These are phyloP conservation scores for Botia kubotai DNA, from an alignment of 2,797 vertebrate species.

Conservation along the genomic window DNA sequence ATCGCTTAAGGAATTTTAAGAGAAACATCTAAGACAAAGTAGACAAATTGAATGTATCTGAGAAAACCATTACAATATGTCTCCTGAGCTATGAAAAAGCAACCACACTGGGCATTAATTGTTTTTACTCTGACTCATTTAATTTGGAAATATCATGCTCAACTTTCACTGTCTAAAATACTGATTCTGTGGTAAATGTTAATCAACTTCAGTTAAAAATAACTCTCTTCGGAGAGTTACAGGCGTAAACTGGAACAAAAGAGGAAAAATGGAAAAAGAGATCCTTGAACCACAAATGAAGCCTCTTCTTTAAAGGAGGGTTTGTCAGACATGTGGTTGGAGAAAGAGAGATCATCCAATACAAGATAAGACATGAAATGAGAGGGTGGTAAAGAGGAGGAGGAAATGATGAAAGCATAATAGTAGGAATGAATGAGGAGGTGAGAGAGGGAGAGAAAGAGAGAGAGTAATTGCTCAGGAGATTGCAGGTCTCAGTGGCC, in stretches of 20 bases:
- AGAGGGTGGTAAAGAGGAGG: neutral
- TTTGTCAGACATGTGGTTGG: constrained; percentile 11
- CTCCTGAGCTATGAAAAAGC: neutral
- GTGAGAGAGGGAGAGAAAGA: neutral
- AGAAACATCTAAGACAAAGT: neutral
- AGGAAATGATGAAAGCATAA: constrained; percentile 24
- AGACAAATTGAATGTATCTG: neutral
- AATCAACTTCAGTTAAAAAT: constrained; percentile 10
- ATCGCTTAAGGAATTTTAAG: neutral
- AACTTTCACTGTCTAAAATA: constrained; percentile 7
- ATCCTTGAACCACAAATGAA: neutral
- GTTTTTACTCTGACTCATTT: neutral
- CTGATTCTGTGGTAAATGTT: neutral
- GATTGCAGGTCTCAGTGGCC: constrained; percentile 33
- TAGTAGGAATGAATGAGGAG: constrained; percentile 19
- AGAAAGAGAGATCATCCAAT: constrained; percentile 19
- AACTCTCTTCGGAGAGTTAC: neutral
- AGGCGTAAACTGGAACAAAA: constrained; percentile 6
- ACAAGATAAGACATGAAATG: constrained; percentile 42
- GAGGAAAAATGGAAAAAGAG: neutral
- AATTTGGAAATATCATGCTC: neutral
- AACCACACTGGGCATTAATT: neutral
- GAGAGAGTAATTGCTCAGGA: constrained; percentile 25
- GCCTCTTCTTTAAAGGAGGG: constrained; percentile 2
- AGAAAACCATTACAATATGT: neutral